Percentiles rank a stretch among this genome's conserved stretches.
Evolutionary conservation across 2,797 vertebrate species (phyloP).

Genomic region (Acrocephalus scirpaceus): DNA sequence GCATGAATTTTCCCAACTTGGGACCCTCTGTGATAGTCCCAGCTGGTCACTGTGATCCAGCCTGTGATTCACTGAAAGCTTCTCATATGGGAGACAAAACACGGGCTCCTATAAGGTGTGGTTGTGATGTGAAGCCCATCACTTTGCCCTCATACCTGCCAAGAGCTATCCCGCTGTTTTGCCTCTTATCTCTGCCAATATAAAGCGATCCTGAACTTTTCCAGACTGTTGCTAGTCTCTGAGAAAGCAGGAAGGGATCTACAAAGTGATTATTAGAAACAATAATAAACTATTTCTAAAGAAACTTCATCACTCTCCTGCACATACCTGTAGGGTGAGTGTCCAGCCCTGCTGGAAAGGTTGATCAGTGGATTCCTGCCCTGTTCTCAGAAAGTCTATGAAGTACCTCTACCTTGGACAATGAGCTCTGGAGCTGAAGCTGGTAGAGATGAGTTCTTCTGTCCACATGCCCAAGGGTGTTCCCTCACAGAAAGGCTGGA

Average conservation of each 20-base stretch:
- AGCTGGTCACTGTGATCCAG: not conserved
- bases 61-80: not conserved
- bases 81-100: not conserved
- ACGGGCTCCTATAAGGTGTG: accelerated
- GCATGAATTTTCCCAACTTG: not conserved
- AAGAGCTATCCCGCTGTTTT: not conserved
- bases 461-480: accelerated
- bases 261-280: not conserved
- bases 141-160: not conserved
- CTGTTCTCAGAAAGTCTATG: not conserved
- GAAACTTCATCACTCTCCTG: not conserved
- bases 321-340: too few relatives aligned
- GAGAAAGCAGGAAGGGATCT: not conserved
- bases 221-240: not conserved
- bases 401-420: not conserved
- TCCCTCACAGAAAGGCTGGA: not conserved
- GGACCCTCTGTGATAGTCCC: not conserved
- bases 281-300: not conserved
- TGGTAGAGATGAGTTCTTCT: not conserved
- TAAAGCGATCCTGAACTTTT: not conserved
- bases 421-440: accelerated
- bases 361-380: not conserved
- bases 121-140: not conserved
- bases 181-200: not conserved
- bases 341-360: not conserved